Percentiles rank a stretch among this genome's conserved stretches.
Evolutionary conservation across 2,113 vertebrate genomes (phyloP).

Genomic region (Oenanthe melanoleuca): DNA sequence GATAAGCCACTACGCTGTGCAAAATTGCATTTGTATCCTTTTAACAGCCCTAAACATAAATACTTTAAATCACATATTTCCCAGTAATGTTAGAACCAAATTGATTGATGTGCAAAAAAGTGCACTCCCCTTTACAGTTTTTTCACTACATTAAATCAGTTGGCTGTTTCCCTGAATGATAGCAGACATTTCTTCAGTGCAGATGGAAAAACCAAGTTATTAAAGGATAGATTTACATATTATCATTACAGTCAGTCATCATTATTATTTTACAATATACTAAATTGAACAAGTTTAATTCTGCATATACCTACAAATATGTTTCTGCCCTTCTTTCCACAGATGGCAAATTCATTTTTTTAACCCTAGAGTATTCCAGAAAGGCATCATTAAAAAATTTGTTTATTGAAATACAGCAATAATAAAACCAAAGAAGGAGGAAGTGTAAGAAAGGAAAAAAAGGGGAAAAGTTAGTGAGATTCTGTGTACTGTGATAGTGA

Average conservation of each 20-base stretch:
- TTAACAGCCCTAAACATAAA: constrained; percentile 21
- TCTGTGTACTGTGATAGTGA: neutral
- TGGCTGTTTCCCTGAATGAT: constrained; percentile 42
- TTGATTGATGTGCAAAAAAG: constrained; percentile 37
- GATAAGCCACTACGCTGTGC: constrained; percentile 24
- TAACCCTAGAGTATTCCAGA: neutral
- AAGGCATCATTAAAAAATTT: neutral
- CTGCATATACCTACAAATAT: neutral
- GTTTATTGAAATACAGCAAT: neutral
- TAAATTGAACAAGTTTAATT: neutral
- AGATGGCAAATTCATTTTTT: constrained; percentile 14
- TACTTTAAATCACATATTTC: constrained; percentile 41
- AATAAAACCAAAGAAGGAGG: neutral
- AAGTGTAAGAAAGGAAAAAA: neutral
- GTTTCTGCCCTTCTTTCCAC: neutral
- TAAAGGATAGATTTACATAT: constrained; percentile 44
- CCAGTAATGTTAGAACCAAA: neutral
- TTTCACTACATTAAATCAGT: constrained; percentile 22
- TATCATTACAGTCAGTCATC: constrained; percentile 20
- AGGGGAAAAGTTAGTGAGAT: neutral
- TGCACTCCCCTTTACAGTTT: neutral
- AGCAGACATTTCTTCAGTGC: constrained; percentile 27
- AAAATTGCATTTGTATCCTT: constrained; percentile 53
- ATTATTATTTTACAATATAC: neutral
- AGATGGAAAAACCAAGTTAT: constrained; percentile 25